Conservation (phyloP, 2,888 invertebrate species). For the Ryuthela nishihirai region DNA sequence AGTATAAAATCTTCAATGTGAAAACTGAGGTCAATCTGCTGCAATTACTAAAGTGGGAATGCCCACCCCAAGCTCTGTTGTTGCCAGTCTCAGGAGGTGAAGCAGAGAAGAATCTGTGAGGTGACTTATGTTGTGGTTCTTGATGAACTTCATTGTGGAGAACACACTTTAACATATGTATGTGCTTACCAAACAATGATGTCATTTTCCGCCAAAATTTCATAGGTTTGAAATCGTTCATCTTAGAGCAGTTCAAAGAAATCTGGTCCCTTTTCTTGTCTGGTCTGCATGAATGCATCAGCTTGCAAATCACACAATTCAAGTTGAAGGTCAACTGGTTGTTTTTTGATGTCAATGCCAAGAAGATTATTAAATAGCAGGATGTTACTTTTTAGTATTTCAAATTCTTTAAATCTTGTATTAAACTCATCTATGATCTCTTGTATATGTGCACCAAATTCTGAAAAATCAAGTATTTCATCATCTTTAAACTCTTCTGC, state of each 20-base stretch:
- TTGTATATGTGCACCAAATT: constrained; percentile 1
- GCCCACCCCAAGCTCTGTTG: no score
- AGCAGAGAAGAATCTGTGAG: no score
- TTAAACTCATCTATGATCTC: constrained; percentile 3
- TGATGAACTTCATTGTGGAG: no score
- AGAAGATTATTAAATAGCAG: constrained; percentile 8
- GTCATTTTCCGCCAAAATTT: no score
- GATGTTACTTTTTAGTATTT: constrained; percentile 3
- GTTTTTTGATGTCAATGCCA: constrained; percentile 1
- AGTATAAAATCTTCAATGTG: no score
- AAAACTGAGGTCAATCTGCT: no score
- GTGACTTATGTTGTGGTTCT: no score
- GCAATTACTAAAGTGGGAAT: no score
- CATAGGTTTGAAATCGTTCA: neutral
- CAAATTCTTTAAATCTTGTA: constrained; percentile 4
- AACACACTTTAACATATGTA: no score
- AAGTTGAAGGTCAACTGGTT: constrained; percentile 5
- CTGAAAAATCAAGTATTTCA: neutral
- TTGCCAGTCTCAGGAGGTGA: no score
- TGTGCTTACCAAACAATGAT: no score
- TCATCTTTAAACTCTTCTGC: neutral
- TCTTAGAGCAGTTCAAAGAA: constrained; percentile 1
- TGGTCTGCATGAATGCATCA: neutral
- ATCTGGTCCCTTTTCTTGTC: neutral
- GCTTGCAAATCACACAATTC: constrained; percentile 9